Percentiles rank a stretch among this genome's conserved stretches.
Conservation (phyloP, 2,888 invertebrate genomes). For the Aspidiotus rigidus region DNA sequence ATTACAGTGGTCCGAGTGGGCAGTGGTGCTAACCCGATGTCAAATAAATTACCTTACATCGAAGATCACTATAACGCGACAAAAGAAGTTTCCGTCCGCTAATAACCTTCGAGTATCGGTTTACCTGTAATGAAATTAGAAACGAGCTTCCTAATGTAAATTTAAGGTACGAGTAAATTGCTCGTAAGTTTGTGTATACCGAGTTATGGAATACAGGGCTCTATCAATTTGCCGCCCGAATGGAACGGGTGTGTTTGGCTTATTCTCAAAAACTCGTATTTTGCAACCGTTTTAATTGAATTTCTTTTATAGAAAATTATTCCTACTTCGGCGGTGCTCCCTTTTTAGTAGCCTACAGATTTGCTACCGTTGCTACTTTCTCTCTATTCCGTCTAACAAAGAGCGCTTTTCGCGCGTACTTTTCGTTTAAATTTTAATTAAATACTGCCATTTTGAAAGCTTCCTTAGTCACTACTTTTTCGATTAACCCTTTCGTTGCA, state of each 20-base stretch:
- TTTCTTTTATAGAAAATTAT: slow-evolving; percentile 32
- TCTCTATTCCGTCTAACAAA: slow-evolving; percentile 6
- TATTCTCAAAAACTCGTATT: slow-evolving; percentile 25
- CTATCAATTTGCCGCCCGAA: slow-evolving; percentile 26
- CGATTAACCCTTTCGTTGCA: slow-evolving; percentile 28
- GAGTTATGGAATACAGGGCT: slow-evolving; percentile 3
- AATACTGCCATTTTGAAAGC: slow-evolving; percentile 31
- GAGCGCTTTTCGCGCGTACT: slow-evolving; percentile 23
- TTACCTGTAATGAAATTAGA: too few relatives aligned
- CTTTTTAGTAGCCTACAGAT: slow-evolving; percentile 8
- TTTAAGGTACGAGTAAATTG: too few relatives aligned
- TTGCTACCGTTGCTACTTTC: background rate
- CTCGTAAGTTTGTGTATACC: background rate
- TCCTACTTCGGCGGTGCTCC: slow-evolving; percentile 21
- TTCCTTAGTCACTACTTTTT: slow-evolving; percentile 31
- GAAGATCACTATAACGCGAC: too few relatives aligned
- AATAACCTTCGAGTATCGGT: too few relatives aligned
- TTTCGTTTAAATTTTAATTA: slow-evolving; percentile 31
- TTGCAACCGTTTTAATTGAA: slow-evolving; percentile 32
- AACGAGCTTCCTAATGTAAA: too few relatives aligned
- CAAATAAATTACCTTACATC: too few relatives aligned
- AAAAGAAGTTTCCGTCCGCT: too few relatives aligned
- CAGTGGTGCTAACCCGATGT: too few relatives aligned
- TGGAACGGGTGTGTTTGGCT: slow-evolving; percentile 30
- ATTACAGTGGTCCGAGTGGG: too few relatives aligned